Conservation (phyloP, 1,140 invertebrate genomes). For the Drosophila grimshawi region DNA sequence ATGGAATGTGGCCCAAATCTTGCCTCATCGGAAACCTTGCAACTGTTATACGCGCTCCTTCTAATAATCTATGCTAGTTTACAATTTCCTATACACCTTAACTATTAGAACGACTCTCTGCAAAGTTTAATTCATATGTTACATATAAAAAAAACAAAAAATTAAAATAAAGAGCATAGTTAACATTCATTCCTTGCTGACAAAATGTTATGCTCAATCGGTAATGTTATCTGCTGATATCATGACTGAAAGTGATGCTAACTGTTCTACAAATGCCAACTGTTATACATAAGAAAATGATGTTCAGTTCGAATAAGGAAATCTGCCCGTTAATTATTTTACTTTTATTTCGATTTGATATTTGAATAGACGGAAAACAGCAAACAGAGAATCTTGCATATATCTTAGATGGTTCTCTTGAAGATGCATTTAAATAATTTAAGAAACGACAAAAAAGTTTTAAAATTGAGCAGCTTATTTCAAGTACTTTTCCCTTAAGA, state of each 20-base stretch:
- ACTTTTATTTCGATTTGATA: not conserved
- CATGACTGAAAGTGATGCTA: not conserved
- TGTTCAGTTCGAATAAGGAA: slow-evolving; percentile 57
- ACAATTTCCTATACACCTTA: too few species aligned
- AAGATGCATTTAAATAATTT: too few species aligned
- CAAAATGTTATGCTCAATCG: not conserved
- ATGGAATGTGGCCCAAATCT: slow-evolving; percentile 24
- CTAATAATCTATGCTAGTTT: not conserved
- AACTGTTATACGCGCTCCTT: slow-evolving; percentile 34
- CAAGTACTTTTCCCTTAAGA: too few species aligned
- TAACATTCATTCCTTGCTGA: not conserved
- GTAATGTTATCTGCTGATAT: not conserved
- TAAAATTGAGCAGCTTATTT: too few species aligned
- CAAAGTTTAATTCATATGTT: not conserved
- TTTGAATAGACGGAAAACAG: too few species aligned
- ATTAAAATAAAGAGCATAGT: not conserved
- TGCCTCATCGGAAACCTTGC: slow-evolving; percentile 18
- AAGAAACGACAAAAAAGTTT: too few species aligned
- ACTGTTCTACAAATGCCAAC: slow-evolving; percentile 16
- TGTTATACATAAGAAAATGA: slow-evolving; percentile 23
- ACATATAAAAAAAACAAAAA: too few species aligned
- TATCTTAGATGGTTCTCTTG: too few species aligned
- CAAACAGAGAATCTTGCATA: too few species aligned
- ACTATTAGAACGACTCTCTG: too few species aligned
- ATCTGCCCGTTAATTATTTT: slow-evolving; percentile 49